These are phyloP conservation scores for Lithophane socia DNA, from an alignment of 2,888 invertebrate species.

Conservation along the genomic window DNA sequence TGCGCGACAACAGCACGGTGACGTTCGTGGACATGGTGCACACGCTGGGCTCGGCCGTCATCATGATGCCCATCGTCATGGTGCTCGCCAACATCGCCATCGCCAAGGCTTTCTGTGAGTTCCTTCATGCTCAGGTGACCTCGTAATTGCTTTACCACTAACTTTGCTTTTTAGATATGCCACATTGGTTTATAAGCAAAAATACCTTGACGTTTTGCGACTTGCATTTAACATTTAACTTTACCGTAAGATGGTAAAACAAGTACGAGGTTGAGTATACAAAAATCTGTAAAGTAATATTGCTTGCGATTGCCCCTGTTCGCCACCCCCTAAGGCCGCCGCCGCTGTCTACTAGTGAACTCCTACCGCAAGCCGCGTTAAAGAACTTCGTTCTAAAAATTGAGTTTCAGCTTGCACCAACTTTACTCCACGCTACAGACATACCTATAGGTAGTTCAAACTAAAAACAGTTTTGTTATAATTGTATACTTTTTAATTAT, in stretches of 20 bases:
- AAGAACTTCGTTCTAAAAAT: too few species aligned
- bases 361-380: too few species aligned
- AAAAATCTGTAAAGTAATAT: neutral
- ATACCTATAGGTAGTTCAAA: too few species aligned
- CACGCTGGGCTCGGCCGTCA: slow-evolving; percentile 94
- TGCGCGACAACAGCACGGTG: slow-evolving; percentile 91
- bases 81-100: slow-evolving; percentile 98
- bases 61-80: slow-evolving; percentile 96
- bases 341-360: too few species aligned
- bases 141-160: neutral
- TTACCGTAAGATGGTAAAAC: neutral
- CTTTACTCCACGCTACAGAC: too few species aligned
- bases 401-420: too few species aligned
- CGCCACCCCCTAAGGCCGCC: too few species aligned
- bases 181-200: too few species aligned
- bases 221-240: neutral
- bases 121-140: neutral
- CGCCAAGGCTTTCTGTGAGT: slow-evolving; percentile 97
- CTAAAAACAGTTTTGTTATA: too few species aligned
- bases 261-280: neutral
- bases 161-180: too few species aligned
- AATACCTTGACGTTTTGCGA: neutral
- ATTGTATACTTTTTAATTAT: too few species aligned
- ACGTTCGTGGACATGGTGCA: slow-evolving; percentile 92
- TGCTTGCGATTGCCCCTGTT: too few species aligned